Base-by-base conservation (phyloP, 2,888 invertebrate genomes). In the Oscheius onirici region DNA sequence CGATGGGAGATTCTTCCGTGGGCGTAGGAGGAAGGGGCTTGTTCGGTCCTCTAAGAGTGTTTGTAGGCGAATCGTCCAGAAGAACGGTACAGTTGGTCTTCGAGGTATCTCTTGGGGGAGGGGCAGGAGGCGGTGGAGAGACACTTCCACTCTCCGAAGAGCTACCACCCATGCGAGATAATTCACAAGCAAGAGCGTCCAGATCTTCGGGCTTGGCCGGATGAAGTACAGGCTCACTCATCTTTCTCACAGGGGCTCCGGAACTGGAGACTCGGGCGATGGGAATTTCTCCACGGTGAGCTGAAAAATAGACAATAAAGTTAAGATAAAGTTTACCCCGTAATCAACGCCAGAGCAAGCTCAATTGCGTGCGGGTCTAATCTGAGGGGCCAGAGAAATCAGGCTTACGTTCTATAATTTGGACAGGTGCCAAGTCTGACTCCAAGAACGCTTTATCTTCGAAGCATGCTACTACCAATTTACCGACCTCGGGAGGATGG, bases 1-100 rank as follows among this genome's bases (percentile, higher is more conserved):
- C 74, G 70, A 72, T 73, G 34, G 83, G 82, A n/a, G 83, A 79
- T 55, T 77, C 78, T 68, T 95, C 95, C 88, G 95, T 95, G 49
- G 95, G 95, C 66, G 95, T 95, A 63, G 95, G 95, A 70, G 95
- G 95, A 86, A 95, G 91, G 66, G 95, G 95, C 82, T 95, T 91
- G 88, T 95, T 95, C 74, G 95, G 95, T 13, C 85, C 86, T 0
- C 84, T 76, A 28, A 86, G 74, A 2, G 85, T 87, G 22, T 76
- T 81, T n/a, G 43, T 63, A n/a, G 52, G 68, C 10, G 65, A 71
- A 24, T 72, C 72, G 44, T 75, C 76, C 51, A 71, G 68, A 20
- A 57, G 54, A 43, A 76, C 76, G 15, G 60, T 60, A 34, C 73
- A 72, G 51, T 73, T 77, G 51, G 72, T 71, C 44, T 87, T 86